Evolutionary conservation across 2,888 invertebrate species (phyloP).

Genomic region (Clanis bilineata): DNA sequence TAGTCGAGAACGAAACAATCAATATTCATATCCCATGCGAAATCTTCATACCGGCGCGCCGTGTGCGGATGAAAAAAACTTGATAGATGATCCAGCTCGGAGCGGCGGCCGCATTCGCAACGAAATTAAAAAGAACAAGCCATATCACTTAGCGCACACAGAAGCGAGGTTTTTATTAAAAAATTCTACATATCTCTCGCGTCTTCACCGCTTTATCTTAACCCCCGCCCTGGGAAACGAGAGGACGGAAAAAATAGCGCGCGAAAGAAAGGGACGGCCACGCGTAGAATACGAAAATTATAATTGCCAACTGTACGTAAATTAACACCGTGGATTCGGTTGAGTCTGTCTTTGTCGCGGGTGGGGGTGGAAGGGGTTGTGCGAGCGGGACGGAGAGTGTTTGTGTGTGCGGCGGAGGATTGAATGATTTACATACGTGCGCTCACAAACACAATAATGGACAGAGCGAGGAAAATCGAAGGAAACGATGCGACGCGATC

Average conservation of each 20-base stretch:
- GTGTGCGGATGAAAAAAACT: constrained; percentile 47
- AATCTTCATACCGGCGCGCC: constrained; percentile 61
- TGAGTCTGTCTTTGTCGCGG: constrained; percentile 47
- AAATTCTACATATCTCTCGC: constrained; percentile 80
- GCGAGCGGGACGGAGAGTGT: constrained; percentile 41
- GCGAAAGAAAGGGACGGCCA: constrained; percentile 68
- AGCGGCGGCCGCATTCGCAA: constrained; percentile 66
- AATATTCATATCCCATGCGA: constrained; percentile 82
- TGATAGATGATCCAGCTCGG: constrained; percentile 74
- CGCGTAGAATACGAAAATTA: constrained; percentile 71
- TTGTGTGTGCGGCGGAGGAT: constrained; percentile 55
- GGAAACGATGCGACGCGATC: constrained; percentile 61
- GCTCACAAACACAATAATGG: constrained; percentile 76
- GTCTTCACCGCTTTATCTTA: constrained; percentile 73
- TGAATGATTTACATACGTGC: constrained; percentile 74
- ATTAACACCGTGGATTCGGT: constrained; percentile 77
- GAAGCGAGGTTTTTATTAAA: constrained; percentile 78
- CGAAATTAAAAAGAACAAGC: constrained; percentile 82
- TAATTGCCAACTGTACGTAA: constrained; percentile 81
- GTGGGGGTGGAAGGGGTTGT: background rate
- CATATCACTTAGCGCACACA: constrained; percentile 82
- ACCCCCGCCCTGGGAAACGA: constrained; percentile 57
- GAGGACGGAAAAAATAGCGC: constrained; percentile 64
- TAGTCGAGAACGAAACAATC: constrained; percentile 71
- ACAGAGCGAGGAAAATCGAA: constrained; percentile 75